These are phyloP conservation scores for Pygmarrhopalites habei DNA, from an alignment of 1,140 invertebrate genomes.

Conservation along the genomic window DNA sequence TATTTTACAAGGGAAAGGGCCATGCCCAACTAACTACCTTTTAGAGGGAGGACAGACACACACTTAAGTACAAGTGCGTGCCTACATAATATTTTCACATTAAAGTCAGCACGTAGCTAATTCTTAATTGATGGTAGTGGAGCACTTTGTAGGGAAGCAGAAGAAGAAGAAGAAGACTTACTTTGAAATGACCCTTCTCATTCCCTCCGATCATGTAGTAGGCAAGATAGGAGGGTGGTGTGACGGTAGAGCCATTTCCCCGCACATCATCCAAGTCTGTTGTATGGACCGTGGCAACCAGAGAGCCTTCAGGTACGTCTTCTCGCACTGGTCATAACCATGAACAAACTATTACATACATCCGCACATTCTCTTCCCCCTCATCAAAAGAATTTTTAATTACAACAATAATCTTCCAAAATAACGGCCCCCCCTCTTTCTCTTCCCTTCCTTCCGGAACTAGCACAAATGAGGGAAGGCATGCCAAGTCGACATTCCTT, in stretches of 20 bases:
- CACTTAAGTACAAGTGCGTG: too few relatives aligned
- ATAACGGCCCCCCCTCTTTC: too few relatives aligned
- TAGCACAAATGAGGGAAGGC: too few relatives aligned
- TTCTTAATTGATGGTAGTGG: background rate
- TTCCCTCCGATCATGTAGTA: conserved; percentile 38
- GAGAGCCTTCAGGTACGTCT: conserved; percentile 30
- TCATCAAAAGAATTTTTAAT: conserved; percentile 4
- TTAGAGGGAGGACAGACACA: too few relatives aligned
- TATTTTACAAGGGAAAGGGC: too few relatives aligned
- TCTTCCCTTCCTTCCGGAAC: too few relatives aligned
- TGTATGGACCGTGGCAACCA: conserved; percentile 30
- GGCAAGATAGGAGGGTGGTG: conserved; percentile 25
- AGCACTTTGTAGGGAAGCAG: background rate
- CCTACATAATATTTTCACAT: too few relatives aligned
- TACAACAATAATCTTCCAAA: background rate
- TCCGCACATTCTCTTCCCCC: background rate
- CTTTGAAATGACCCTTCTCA: conserved; percentile 37
- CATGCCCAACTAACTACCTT: too few relatives aligned
- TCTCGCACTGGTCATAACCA: conserved; percentile 27
- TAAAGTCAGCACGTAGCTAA: background rate
- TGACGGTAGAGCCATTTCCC: conserved; percentile 23
- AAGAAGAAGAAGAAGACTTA: conserved; percentile 8
- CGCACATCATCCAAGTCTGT: conserved; percentile 32
- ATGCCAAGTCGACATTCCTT: too few relatives aligned
- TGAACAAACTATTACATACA: background rate